These are phyloP conservation scores for Pocillopora damicornis DNA, from an alignment of 64 coral and sea anemone species.

Conservation along the genomic window DNA sequence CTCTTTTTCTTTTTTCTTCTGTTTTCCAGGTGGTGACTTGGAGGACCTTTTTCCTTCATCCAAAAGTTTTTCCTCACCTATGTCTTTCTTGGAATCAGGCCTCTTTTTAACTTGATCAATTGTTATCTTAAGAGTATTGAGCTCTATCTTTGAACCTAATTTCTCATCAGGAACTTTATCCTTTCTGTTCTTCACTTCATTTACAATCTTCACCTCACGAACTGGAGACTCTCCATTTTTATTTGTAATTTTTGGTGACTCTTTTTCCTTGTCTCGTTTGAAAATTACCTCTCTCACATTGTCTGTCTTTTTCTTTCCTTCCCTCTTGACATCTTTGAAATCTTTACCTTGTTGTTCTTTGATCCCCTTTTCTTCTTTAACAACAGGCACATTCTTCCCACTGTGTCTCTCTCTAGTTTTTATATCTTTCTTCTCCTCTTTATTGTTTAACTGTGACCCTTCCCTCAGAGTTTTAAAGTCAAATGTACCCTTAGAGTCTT, in stretches of 20 bases:
- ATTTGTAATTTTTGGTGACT: conserved; percentile 1
- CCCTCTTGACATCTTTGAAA: background rate
- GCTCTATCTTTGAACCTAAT: conserved; percentile 10
- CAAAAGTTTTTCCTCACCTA: background rate
- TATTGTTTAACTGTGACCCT: background rate
- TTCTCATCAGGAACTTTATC: background rate
- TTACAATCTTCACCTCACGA: conserved; percentile 25
- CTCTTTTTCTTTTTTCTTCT: conserved; percentile 36
- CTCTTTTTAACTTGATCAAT: conserved; percentile 4
- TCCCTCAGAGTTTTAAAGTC: background rate
- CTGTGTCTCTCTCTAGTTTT: background rate
- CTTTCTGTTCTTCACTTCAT: conserved; percentile 1
- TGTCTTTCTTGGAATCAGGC: background rate
- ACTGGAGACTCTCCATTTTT: background rate
- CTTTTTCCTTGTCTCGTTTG: conserved; percentile 22
- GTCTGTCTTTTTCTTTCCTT: conserved; percentile 10
- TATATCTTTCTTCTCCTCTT: background rate
- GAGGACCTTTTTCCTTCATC: background rate
- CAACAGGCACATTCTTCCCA: background rate
- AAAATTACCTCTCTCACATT: conserved; percentile 36
- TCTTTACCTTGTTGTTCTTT: background rate
- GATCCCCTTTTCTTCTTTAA: conserved; percentile 1
- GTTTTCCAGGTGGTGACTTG: conserved; percentile 23
- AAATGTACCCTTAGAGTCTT: background rate
- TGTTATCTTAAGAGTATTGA: conserved; percentile 20